Conservation (phyloP, 2,888 invertebrate species). For the Tipula lateralis region DNA sequence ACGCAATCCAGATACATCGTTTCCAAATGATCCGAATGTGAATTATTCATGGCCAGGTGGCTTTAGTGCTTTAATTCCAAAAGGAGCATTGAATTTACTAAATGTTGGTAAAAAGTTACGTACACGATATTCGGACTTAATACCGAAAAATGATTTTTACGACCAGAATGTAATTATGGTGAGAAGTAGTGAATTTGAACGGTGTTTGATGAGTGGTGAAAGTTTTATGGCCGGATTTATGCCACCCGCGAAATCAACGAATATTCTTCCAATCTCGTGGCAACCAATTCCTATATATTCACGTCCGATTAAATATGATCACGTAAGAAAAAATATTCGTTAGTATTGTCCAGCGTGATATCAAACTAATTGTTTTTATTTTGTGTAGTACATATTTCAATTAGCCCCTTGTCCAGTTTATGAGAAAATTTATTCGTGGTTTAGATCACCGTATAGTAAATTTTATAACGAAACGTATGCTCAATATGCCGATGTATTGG, state of each 20-base stretch:
- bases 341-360: background rate
- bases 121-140: conserved; percentile 62
- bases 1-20: conserved; percentile 63
- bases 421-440: conserved; percentile 44
- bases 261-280: conserved; percentile 58
- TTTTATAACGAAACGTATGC: background rate
- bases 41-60: conserved; percentile 77
- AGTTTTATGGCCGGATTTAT: conserved; percentile 68
- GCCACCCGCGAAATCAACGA: conserved; percentile 46
- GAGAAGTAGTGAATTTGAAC: conserved; percentile 72
- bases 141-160: conserved; percentile 57
- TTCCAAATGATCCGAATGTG: conserved; percentile 74
- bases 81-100: conserved; percentile 70
- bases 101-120: conserved; percentile 68
- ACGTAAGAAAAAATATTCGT: conserved; percentile 52
- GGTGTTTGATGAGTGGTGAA: conserved; percentile 84
- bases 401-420: conserved; percentile 56
- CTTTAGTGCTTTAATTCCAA: conserved; percentile 73
- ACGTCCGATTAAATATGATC: conserved; percentile 62
- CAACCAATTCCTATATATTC: conserved; percentile 84
- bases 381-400: conserved; percentile 44
- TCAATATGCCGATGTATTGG: background rate
- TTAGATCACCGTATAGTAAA: background rate
- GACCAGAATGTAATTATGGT: conserved; percentile 58
- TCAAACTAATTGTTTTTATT: background rate